Evolutionary conservation across 2,113 vertebrate genomes (phyloP).

Genomic region (Dipodomys merriami): DNA sequence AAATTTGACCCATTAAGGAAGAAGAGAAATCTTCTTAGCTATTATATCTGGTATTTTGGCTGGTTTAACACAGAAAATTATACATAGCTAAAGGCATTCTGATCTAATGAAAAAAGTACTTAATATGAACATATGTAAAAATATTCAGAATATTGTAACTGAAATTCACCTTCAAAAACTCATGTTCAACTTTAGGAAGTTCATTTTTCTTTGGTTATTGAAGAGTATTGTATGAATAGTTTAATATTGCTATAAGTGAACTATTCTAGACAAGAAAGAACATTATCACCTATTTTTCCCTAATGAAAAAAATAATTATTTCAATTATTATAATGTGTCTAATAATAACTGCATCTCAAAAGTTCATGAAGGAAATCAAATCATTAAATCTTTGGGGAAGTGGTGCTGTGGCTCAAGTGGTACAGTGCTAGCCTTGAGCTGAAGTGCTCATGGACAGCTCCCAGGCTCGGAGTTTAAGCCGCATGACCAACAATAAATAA

Average conservation of each 20-base stretch:
- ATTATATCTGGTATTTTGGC: background rate
- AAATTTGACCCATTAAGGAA: slow-evolving; percentile 18
- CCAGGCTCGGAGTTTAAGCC: too few species aligned
- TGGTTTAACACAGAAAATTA: slow-evolving; percentile 31
- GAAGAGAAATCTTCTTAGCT: background rate
- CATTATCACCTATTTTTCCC: background rate
- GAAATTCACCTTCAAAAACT: slow-evolving; percentile 20
- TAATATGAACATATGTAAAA: slow-evolving; percentile 7
- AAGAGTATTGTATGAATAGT: slow-evolving; percentile 30
- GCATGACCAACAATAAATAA: too few species aligned
- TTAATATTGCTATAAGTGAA: slow-evolving; percentile 47
- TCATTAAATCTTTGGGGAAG: background rate
- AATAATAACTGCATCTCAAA: slow-evolving; percentile 10
- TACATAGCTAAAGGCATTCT: background rate
- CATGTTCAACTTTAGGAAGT: background rate
- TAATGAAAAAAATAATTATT: slow-evolving; percentile 47
- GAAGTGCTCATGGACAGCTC: too few species aligned
- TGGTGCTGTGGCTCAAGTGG: too few species aligned
- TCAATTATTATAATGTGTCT: background rate
- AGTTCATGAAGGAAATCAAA: slow-evolving; percentile 21
- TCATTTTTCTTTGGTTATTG: slow-evolving; percentile 40
- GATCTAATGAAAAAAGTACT: slow-evolving; percentile 21
- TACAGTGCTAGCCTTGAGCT: too few species aligned
- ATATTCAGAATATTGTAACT: slow-evolving; percentile 11
- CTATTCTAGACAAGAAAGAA: background rate